Percentiles rank a stretch among this genome's conserved stretches.
phyloP scores from a whole-genome alignment of 1,140 invertebrate genomes.

The Grapholita molesta region DNA sequence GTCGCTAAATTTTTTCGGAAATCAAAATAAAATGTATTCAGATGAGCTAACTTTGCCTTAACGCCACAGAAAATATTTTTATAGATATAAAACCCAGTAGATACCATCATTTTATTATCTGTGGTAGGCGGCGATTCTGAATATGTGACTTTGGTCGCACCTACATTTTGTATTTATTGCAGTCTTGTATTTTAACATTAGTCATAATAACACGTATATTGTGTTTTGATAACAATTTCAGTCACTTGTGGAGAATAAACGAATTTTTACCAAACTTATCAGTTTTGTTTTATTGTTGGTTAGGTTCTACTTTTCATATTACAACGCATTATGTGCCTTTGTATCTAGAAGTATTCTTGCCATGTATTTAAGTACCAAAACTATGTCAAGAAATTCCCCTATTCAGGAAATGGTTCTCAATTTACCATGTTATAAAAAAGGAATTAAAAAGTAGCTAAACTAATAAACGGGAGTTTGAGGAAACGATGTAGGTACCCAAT shows the following conservation, averaged over 20 bases:
- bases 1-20: slow-evolving; percentile 45
- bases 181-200: slow-evolving; percentile 71
- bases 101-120: slow-evolving; percentile 29
- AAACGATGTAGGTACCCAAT: too few species aligned
- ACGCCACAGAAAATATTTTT: slow-evolving; percentile 27
- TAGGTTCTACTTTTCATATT: background rate
- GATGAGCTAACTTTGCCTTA: slow-evolving; percentile 22
- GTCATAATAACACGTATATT: slow-evolving; percentile 67
- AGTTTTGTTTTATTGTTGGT: slow-evolving; percentile 31
- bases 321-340: background rate
- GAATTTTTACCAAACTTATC: slow-evolving; percentile 69
- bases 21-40: slow-evolving; percentile 23
- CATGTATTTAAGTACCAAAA: too few species aligned
- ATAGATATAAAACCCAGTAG: slow-evolving; percentile 22
- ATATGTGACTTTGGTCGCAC: slow-evolving; percentile 24
- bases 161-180: slow-evolving; percentile 56
- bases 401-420: too few species aligned
- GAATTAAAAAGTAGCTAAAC: too few species aligned
- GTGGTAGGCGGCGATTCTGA: slow-evolving; percentile 25
- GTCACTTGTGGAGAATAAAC: slow-evolving; percentile 74
- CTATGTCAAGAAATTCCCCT: too few species aligned
- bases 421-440: too few species aligned
- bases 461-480: too few species aligned
- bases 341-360: too few species aligned
- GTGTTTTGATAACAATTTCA: slow-evolving; percentile 76